Evolutionary conservation across 2,113 vertebrate species (phyloP), one percentile per base, ranked within the genome.

Genomic region (Rhabdornis inornatus): DNA sequence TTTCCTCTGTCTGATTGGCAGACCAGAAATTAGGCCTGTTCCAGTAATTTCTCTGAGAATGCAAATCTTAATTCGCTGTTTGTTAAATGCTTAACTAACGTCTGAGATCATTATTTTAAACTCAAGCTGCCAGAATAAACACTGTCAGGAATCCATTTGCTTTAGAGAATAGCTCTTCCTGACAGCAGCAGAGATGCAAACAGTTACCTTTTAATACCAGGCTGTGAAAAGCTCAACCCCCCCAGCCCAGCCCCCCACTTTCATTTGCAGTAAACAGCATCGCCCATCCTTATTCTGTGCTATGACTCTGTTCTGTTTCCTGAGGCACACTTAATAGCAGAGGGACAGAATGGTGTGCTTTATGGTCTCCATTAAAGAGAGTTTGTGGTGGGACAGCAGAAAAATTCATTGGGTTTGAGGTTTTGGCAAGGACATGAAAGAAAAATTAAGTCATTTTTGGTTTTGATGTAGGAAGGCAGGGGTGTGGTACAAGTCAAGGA

Each of bases 121-220:
- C 66, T 66, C 33, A 24, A 45, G 78, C 59, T 81, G 90, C 87
- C 88, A 87, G 78, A 97, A 86, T 44, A 66, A 96, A 94, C 87
- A 95, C 89, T 95, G 96, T 96, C 92, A 95, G 92, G 82, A 95
- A 92, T 96, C 85, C 95, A 90, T 97, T 97, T 97, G 87, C 96
- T 93, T 97, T 90, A 77, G 83, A 96, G 94, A 97, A 93, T 44
- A 94, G 92, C 83, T 92, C 68, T 96, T 96, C 92, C 95, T 97
- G 95, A 94, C 83, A 96, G 89, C 81, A 85, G 52, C 17, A 3
- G 92, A 92, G 94, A 96, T 86, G 78, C 79, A 85, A 80, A 79
- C 79, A 63, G 95, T 92, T 97, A 97, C 95, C 90, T 97, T 97
- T 97, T 92, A 68, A 42, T 95, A 96, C 81, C 84, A 92, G 90